Evolutionary conservation across 2,113 vertebrate genomes (phyloP).

Genomic region (Strix aluco): DNA sequence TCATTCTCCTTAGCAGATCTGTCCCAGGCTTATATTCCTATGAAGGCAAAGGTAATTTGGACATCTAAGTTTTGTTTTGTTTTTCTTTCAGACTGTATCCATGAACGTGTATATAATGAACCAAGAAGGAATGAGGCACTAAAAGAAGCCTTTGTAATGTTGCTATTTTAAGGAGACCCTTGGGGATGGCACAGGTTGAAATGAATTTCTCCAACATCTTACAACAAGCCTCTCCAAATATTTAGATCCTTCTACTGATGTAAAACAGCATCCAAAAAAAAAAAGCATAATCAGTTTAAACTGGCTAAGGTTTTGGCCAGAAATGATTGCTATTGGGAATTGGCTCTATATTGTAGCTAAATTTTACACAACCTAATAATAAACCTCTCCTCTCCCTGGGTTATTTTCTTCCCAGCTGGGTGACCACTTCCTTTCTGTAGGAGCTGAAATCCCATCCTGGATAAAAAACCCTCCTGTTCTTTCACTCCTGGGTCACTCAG

Average conservation of each 20-base stretch:
- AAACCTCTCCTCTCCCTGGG: background rate
- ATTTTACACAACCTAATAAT: background rate
- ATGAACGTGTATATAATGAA: rapidly evolving
- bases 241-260: background rate
- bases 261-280: background rate
- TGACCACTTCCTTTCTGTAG: background rate
- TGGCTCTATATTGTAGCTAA: background rate
- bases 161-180: background rate
- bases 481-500: background rate
- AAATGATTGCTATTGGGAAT: background rate
- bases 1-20: background rate
- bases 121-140: background rate
- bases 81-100: background rate
- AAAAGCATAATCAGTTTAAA: background rate
- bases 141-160: background rate
- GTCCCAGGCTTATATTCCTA: background rate
- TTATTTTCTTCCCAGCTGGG: background rate
- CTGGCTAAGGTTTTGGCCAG: background rate
- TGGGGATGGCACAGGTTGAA: background rate
- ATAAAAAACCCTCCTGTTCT: background rate
- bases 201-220: background rate
- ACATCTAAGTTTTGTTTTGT: background rate
- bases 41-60: background rate
- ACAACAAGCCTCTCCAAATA: background rate
- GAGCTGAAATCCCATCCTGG: background rate